These are phyloP conservation scores for Neomicropteryx cornuta DNA, from an alignment of 1,140 invertebrate species.

Conservation along the genomic window DNA sequence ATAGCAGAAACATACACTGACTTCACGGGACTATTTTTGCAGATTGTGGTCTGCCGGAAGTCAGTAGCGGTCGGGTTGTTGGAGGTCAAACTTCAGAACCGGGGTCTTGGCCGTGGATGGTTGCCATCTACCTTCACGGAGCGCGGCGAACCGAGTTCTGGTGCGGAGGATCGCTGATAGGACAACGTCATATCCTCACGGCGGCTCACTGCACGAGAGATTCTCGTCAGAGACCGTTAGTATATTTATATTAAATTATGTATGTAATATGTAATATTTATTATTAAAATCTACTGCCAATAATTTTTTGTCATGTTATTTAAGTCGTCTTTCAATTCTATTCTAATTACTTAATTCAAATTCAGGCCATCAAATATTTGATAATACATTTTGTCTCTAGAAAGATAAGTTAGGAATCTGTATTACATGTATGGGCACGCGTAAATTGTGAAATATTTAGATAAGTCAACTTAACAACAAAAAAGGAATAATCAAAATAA, in stretches of 20 bases:
- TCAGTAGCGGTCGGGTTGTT: conserved; percentile 73
- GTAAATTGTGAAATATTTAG: no score
- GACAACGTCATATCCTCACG: conserved; percentile 68
- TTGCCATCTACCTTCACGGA: conserved; percentile 82
- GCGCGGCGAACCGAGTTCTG: conserved; percentile 81
- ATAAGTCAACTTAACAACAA: no score
- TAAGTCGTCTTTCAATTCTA: no score
- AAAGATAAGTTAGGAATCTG: no score
- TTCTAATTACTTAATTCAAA: no score
- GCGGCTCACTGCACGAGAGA: conserved; percentile 88
- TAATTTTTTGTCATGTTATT: no score
- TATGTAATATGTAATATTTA: background rate
- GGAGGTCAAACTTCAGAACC: conserved; percentile 75
- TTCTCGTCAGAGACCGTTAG: conserved; percentile 76
- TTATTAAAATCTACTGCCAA: background rate
- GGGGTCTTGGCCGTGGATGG: conserved; percentile 89
- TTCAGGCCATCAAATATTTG: no score
- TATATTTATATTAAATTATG: conserved; percentile 13
- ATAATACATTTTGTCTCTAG: no score
- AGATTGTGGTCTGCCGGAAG: conserved; percentile 73
- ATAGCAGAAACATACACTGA: no score
- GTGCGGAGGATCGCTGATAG: conserved; percentile 85
- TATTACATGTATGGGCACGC: no score
- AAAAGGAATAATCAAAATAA: no score
- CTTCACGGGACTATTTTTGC: no score